Conservation (phyloP, 2,797 vertebrate species). For the Hoplostethus mediterraneus region DNA sequence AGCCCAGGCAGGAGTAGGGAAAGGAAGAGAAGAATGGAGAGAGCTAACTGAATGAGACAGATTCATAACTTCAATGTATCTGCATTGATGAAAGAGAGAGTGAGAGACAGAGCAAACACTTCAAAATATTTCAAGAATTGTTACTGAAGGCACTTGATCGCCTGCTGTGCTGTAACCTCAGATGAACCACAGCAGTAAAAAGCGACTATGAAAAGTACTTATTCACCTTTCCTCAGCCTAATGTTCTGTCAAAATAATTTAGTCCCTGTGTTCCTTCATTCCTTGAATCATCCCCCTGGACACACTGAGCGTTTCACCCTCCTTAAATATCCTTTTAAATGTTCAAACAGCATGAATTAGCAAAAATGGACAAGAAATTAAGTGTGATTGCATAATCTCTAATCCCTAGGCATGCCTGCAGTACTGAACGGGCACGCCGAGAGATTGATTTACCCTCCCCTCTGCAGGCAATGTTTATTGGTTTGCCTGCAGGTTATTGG, state of each 20-base stretch:
- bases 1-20: background rate
- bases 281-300: slow-evolving; percentile 21
- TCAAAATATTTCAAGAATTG: slow-evolving; percentile 41
- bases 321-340: slow-evolving; percentile 17
- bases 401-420: background rate
- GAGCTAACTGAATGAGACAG: slow-evolving; percentile 4
- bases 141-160: slow-evolving; percentile 33
- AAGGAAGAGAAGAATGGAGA: slow-evolving; percentile 1
- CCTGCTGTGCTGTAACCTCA: slow-evolving; percentile 18
- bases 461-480: background rate
- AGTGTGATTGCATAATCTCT: background rate
- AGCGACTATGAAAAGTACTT: slow-evolving; percentile 7
- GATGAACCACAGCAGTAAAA: slow-evolving; percentile 28
- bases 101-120: slow-evolving; percentile 19
- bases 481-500: background rate
- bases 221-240: background rate
- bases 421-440: background rate
- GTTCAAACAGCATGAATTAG: slow-evolving; percentile 27
- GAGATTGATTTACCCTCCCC: background rate
- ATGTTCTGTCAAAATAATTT: slow-evolving; percentile 14
- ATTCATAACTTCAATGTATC: slow-evolving; percentile 45
- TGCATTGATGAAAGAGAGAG: slow-evolving; percentile 25
- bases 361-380: slow-evolving; percentile 1
- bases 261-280: slow-evolving; percentile 10
- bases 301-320: slow-evolving; percentile 21